Conservation (phyloP, 2,113 vertebrate species). For the Anguilla rostrata region DNA sequence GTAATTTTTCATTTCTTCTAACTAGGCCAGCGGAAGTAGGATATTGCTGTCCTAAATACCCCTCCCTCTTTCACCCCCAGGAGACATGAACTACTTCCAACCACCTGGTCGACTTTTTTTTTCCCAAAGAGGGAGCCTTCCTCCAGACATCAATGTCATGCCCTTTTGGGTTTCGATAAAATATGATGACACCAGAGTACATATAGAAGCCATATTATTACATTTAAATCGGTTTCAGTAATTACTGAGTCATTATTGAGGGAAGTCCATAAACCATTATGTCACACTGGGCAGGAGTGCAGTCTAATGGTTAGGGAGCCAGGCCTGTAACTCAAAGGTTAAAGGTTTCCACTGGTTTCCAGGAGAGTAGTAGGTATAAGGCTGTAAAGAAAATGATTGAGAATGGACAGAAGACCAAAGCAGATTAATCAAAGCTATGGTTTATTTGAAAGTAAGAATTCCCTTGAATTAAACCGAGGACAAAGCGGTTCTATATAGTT, state of each 20-base stretch:
- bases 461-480: neutral
- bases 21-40: conserved; percentile 78
- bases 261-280: neutral
- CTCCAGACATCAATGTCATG: neutral
- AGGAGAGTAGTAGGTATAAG: no score
- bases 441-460: neutral
- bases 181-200: neutral
- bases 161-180: neutral
- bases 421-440: neutral
- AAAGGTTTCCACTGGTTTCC: neutral
- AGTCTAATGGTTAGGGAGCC: neutral
- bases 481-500: neutral
- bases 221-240: neutral
- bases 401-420: neutral
- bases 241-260: neutral
- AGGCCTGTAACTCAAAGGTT: neutral
- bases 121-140: conserved; percentile 26
- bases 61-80: conserved; percentile 50
- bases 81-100: conserved; percentile 76
- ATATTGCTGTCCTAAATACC: conserved; percentile 78
- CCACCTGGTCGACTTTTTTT: conserved; percentile 61
- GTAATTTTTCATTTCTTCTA: conserved; percentile 72
- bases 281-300: neutral
- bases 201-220: neutral
- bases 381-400: neutral